Percentiles rank a stretch among this genome's conserved stretches.
Conservation (phyloP, 2,888 invertebrate genomes). For the Bembecia ichneumoniformis region DNA sequence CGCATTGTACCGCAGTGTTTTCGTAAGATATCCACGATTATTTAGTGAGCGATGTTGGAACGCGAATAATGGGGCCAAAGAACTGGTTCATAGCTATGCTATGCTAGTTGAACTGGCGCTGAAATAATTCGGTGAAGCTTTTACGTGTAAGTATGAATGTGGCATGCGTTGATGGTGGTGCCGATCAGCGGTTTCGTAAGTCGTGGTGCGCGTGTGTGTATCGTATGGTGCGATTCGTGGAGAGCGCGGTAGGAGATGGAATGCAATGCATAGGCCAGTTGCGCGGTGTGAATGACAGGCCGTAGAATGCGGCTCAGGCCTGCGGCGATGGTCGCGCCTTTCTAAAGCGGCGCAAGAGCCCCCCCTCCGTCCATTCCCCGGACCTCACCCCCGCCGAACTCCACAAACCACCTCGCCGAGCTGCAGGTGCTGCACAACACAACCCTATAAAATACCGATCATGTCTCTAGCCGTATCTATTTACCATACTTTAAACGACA, state of each 20-base stretch:
- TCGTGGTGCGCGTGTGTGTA: conserved; percentile 40
- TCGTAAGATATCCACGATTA: conserved; percentile 30
- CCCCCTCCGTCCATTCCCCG: conserved; percentile 32
- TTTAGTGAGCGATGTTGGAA: conserved; percentile 40
- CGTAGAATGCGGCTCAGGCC: conserved; percentile 72
- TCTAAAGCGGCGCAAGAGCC: conserved; percentile 68
- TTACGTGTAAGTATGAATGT: conserved; percentile 46
- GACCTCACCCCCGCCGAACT: conserved; percentile 42
- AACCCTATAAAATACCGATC: conserved; percentile 71
- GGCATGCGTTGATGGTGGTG: conserved; percentile 41
- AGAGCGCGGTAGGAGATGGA: conserved; percentile 59
- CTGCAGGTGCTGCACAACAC: conserved; percentile 66
- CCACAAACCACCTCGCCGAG: conserved; percentile 36
- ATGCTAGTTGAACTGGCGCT: conserved; percentile 46
- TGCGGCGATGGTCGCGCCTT: conserved; percentile 72
- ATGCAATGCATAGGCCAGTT: conserved; percentile 72
- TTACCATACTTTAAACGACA: conserved; percentile 60
- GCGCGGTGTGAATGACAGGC: conserved; percentile 72
- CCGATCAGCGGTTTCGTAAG: conserved; percentile 48
- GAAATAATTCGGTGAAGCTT: conserved; percentile 59
- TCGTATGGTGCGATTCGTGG: conserved; percentile 38
- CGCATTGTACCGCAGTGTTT: conserved; percentile 40
- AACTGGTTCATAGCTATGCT: conserved; percentile 61
- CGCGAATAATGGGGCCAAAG: conserved; percentile 52
- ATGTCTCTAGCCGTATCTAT: conserved; percentile 64